These are phyloP conservation scores for Loris lydekkerianus DNA, from an alignment of 2,797 vertebrate species.

Conservation along the genomic window DNA sequence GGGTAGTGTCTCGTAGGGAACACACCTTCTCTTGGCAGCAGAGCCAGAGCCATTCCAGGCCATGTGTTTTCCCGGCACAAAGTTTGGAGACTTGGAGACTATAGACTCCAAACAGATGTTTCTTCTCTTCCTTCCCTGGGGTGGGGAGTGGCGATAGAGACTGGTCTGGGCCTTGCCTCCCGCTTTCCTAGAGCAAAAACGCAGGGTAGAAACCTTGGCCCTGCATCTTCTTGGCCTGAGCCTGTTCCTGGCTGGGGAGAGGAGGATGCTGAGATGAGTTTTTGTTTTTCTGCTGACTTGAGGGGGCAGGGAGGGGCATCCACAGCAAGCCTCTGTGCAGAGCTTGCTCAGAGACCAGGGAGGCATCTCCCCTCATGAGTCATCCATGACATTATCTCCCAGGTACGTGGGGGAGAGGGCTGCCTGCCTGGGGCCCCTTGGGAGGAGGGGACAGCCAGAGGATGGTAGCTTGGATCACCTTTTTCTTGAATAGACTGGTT, in stretches of 20 bases:
- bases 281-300: conserved; percentile 35
- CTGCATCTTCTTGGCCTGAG: conserved; percentile 29
- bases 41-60: not conserved
- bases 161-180: conserved; percentile 22
- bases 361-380: not conserved
- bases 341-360: conserved; percentile 25
- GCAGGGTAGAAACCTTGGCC: conserved; percentile 11
- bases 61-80: not conserved
- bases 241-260: not conserved
- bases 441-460: not conserved
- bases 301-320: not conserved
- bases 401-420: not conserved
- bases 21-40: not conserved
- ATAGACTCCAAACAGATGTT: conserved; percentile 72
- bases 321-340: not conserved
- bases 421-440: not conserved
- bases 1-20: not conserved
- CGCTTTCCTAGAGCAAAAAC: conserved; percentile 37
- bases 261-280: not conserved
- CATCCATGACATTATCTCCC: not conserved
- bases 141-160: not conserved
- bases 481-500: not conserved
- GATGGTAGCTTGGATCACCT: not conserved
- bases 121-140: conserved; percentile 59
- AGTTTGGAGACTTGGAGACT: not conserved